Evolutionary conservation across 2,888 invertebrate species (phyloP), one percentile per base, ranked within the genome.

Genomic region (Microdon myrmicae): DNA sequence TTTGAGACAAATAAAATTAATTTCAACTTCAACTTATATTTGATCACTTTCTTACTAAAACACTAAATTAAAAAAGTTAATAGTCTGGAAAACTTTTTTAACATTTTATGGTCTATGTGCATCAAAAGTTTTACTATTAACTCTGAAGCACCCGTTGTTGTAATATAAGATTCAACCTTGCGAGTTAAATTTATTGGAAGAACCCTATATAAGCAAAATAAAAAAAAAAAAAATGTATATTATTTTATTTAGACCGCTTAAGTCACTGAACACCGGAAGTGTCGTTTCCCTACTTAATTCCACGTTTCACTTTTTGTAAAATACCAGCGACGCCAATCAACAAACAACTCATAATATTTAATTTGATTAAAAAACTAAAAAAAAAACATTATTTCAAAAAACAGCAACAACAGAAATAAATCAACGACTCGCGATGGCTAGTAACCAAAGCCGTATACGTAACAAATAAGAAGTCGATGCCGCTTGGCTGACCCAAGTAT

Each of bases 111-210:
- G 73, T 79, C 76, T 71, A 75, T 68, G 76, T 75, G 75, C 74
- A 79, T 79, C 70, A 77, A 76, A 73, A 79, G 71, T 75, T 78
- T 73, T 67, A 75, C 66, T 68, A 78, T 74, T 60, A 78, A 73
- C 71, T 78, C 74, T 69, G 75, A 74, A 75, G 78, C 75, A 77
- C 79, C 79, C 79, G 79, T 79, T 77, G 73, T 79, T 74, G 59
- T 67, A 64, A 56, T 38, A 44, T 45, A 45, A 67, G 53, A 59
- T 70, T 69, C 69, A 58, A 16, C 10, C 16, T 34, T 39, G 20
- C 23, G 1, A 12, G 25, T 8, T 34, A 17, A 28, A 28, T n/a
- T 43, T 7, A 4, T 9, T 25, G 45, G 9, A 26, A 39, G 2
- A 23, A 38, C 22, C 20, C 48, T 60, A 22, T n/a, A n/a, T n/a